These are phyloP conservation scores for Thalassarche chlororhynchos DNA, from an alignment of 2,113 vertebrate genomes.

Conservation along the genomic window DNA sequence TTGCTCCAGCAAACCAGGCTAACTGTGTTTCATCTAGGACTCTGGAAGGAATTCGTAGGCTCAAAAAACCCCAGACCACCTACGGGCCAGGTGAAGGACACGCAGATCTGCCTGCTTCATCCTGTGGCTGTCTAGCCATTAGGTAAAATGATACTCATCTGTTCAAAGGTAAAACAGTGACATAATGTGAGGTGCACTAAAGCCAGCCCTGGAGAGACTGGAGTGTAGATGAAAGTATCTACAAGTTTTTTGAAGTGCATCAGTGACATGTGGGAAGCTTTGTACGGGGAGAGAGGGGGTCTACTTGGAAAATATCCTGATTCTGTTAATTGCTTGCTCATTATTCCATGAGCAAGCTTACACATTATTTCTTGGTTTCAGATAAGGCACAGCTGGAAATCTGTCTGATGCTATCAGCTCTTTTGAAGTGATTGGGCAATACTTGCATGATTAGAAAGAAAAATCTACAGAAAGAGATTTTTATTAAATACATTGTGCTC, in stretches of 20 bases:
- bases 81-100: not conserved
- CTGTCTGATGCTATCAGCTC: not conserved
- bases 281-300: not conserved
- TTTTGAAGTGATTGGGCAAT: not conserved
- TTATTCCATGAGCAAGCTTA: not conserved
- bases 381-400: slow-evolving; percentile 11
- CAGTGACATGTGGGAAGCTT: not conserved
- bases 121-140: not conserved
- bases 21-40: not conserved
- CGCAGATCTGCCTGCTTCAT: not conserved
- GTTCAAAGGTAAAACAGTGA: not conserved
- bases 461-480: not conserved
- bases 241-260: not conserved
- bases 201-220: not conserved
- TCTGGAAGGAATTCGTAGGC: not conserved
- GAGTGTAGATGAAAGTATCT: not conserved
- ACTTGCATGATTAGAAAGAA: not conserved
- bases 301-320: not conserved
- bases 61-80: not conserved
- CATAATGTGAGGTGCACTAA: not conserved
- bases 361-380: not conserved
- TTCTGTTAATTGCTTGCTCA: slow-evolving; percentile 31
- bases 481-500: not conserved
- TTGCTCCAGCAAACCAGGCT: not conserved
- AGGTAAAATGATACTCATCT: not conserved